A percentile compares a stretch with the other conserved stretches of the same genome.
These are phyloP conservation scores for Mola mola DNA, from an alignment of 2,113 vertebrate genomes.

Conservation along the genomic window DNA sequence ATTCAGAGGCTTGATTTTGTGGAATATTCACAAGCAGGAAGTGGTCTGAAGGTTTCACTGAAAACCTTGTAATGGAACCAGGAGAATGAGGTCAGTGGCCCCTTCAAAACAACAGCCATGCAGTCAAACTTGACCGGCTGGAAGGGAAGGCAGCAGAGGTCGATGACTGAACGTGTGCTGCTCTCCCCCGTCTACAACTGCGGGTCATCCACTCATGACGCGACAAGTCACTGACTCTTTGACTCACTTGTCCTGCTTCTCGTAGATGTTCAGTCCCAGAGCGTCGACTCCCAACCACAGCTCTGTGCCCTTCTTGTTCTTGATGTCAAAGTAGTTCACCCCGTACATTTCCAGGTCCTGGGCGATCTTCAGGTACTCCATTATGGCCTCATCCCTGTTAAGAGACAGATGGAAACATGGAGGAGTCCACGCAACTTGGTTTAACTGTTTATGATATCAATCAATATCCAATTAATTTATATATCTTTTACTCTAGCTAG, in stretches of 20 bases:
- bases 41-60: not conserved
- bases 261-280: slow-evolving; percentile 96
- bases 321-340: slow-evolving; percentile 98
- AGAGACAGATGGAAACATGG: not conserved
- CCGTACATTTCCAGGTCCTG: slow-evolving; percentile 99
- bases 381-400: slow-evolving; percentile 89
- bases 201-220: not conserved
- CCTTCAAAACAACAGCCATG: slow-evolving; percentile 39
- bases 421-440: not conserved
- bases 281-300: slow-evolving; percentile 96
- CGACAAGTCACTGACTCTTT: accelerated
- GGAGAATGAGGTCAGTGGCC: slow-evolving; percentile 44
- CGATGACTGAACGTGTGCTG: slow-evolving; percentile 40
- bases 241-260: slow-evolving; percentile 90
- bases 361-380: slow-evolving; percentile 96
- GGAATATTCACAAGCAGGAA: not conserved
- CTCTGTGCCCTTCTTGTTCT: slow-evolving; percentile 97
- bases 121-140: slow-evolving; percentile 21
- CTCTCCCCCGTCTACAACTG: slow-evolving; percentile 11
- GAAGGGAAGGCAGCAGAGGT: slow-evolving; percentile 22
- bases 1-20: not conserved
- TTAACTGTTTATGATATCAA: no score
- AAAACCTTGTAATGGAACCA: slow-evolving; percentile 7
- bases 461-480: no score
- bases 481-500: no score